Conservation (phyloP, 2,888 invertebrate species). For the Xestia c-nigrum region DNA sequence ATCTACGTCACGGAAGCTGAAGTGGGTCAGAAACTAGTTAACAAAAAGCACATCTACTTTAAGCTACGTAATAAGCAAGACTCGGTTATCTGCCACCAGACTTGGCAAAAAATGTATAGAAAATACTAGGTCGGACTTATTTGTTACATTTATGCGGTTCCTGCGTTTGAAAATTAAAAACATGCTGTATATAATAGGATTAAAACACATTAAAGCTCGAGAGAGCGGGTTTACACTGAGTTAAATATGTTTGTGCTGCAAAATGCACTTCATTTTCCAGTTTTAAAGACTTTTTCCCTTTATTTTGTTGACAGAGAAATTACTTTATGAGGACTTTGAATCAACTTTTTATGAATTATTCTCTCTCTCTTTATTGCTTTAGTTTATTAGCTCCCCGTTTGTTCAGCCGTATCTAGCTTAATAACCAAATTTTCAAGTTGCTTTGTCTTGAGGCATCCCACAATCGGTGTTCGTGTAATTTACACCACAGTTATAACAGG, state of each 20-base stretch:
- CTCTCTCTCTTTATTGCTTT: neutral
- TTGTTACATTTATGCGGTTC: constrained; percentile 31
- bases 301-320: neutral
- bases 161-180: constrained; percentile 52
- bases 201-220: constrained; percentile 38
- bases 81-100: constrained; percentile 48
- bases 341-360: neutral
- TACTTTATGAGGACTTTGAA: neutral
- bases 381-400: neutral
- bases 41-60: constrained; percentile 63
- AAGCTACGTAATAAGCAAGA: constrained; percentile 59
- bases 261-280: constrained; percentile 28
- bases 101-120: constrained; percentile 59
- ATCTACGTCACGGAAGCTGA: constrained; percentile 64
- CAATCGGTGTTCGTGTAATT: neutral
- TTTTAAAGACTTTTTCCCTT: neutral
- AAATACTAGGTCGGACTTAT: constrained; percentile 49
- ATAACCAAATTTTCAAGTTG: neutral
- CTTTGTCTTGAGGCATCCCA: neutral
- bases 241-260: constrained; percentile 38
- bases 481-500: neutral
- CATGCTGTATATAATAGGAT: constrained; percentile 29
- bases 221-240: constrained; percentile 30
- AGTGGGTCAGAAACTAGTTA: constrained; percentile 66
- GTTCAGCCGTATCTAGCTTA: neutral